Base-by-base conservation (phyloP, 2,888 invertebrate species). In the Caenorhabditis auriculariae region DNA sequence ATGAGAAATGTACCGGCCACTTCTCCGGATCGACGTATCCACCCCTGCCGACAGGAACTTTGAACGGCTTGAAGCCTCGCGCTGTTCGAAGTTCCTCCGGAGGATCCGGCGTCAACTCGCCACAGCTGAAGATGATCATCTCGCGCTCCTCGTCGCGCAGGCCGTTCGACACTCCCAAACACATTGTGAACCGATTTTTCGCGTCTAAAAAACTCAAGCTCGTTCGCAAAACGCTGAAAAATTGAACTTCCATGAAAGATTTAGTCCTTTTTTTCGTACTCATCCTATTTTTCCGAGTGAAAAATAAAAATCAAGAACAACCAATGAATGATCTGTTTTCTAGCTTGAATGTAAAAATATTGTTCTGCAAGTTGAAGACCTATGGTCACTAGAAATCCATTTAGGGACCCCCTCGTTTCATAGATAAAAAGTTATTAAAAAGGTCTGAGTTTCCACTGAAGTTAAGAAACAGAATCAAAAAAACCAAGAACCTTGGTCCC, bases 11-110 rank as follows among this genome's bases (percentile, higher is more conserved):
- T 38, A 53, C 53, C 32, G 53, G 58, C 63, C 63, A 63, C 4
- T 54, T 29, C 29, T 72, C 68, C 9, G 43, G 43, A 61, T 68
- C 61, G 2, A 64, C 51, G 44, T 63, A 69, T 47, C 66, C 60
- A 6, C 63, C 66, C 0, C 52, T 37, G 1, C 37, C 51, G n/a
- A n/a, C 27, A 9, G 44, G 15, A 15, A 63, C 55, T 15, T 54
- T 54, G 6, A 24, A 35, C 2, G 58, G 58, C 2, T 27, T 28
- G 29, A 44, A 55, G 4, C 58, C 54, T 29, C 47, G 55, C 21
- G 29, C 42, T 0, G 43, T 48, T 9, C 27, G 15, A 9, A 63
- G 42, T 27, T 63, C 63, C 21, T 48, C 52, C 0, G 63, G 63
- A 4, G 63, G 49, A 21, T 63, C 52, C 21, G 54, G 49, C 6